Base-by-base conservation (phyloP, 2,113 vertebrate species). In the Brachypodius melanocephalos region DNA sequence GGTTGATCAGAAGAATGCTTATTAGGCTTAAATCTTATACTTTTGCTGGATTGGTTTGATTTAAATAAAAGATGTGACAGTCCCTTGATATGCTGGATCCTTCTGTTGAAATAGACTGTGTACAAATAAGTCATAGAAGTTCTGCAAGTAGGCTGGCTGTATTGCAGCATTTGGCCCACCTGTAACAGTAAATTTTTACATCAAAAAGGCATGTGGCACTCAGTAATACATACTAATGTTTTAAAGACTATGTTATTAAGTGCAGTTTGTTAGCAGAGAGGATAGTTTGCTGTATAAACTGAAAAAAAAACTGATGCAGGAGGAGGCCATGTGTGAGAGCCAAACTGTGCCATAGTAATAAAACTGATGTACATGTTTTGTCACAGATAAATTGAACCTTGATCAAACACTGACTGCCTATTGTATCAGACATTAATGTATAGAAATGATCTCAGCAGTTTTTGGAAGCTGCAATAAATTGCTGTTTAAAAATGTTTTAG, bases 51-150 rank as follows among this genome's bases (percentile, higher is more conserved):
- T 59, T 97, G 14, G 3, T 31, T 12, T 88, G 57, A n/a, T 89
- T 96, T 58, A 93, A 66, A 72, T 97, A 97, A 71, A 71, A 95
- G 85, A 24, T 57, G 81, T 3, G 78, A 69, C 2, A 95, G 7
- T 14, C 77, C 46, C 42, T 97, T 90, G 20, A 96, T 92, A 12
- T 96, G 58, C 17, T 62, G 46, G 25, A 95, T 93, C 58, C 16
- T 96, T 82, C 55, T 4, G 57, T 48, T 17, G 36, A 24, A 61
- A 63, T 8, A 12, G 51, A 2, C 4, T 42, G 15, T 14, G 45
- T 62, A 36, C 46, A 17, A 97, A 49, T 61, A 97, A 84, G 49
- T 19, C 1, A 8, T 55, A 36, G 3, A 78, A 69, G 9, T 97
- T 92, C 38, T 74, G 63, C 45, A 92, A 89, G 51, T 94, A 92